Evolutionary conservation across 2,113 vertebrate genomes (phyloP).

Genomic region (Zeus faber): DNA sequence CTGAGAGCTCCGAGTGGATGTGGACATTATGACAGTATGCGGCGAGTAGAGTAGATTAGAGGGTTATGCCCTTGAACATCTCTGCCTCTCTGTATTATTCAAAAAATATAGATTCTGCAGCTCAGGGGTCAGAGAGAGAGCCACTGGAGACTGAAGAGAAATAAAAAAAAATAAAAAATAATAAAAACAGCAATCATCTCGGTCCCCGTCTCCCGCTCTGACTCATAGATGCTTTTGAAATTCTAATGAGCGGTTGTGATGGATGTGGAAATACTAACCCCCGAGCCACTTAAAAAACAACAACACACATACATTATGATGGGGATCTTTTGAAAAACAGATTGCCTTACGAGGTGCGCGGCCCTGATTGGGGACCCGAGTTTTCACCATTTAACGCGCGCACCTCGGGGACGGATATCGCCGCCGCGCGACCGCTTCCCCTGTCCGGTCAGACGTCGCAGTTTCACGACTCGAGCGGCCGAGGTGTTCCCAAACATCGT

Average conservation of each 20-base stretch:
- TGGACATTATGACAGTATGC: slow-evolving; percentile 43
- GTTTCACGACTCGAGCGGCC: too few relatives aligned
- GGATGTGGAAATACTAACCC: slow-evolving; percentile 50
- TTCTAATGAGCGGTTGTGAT: slow-evolving; percentile 57
- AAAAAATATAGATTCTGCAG: slow-evolving; percentile 65
- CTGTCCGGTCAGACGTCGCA: too few relatives aligned
- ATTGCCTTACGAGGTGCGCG: slow-evolving; percentile 46
- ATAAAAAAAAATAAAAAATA: background rate
- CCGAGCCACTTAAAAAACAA: slow-evolving; percentile 54
- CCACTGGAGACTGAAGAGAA: slow-evolving; percentile 59
- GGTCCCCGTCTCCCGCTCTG: slow-evolving; percentile 36
- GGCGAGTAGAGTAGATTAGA: slow-evolving; percentile 62
- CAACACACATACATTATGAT: slow-evolving; percentile 52
- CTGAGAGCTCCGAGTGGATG: slow-evolving; percentile 28
- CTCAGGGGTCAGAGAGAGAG: slow-evolving; percentile 48
- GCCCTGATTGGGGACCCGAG: slow-evolving; percentile 25
- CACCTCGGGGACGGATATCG: too few relatives aligned
- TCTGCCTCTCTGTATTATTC: slow-evolving; percentile 62
- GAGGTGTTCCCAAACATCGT: too few relatives aligned
- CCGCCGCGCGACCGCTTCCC: too few relatives aligned
- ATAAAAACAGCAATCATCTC: slow-evolving; percentile 52
- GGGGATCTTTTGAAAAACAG: slow-evolving; percentile 51
- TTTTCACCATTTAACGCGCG: too few relatives aligned
- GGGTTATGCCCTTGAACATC: slow-evolving; percentile 67
- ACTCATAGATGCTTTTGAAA: slow-evolving; percentile 54